Evolutionary conservation across 2,888 invertebrate species (phyloP), one percentile per base, ranked within the genome.

Genomic region (Pterostichus niger): DNA sequence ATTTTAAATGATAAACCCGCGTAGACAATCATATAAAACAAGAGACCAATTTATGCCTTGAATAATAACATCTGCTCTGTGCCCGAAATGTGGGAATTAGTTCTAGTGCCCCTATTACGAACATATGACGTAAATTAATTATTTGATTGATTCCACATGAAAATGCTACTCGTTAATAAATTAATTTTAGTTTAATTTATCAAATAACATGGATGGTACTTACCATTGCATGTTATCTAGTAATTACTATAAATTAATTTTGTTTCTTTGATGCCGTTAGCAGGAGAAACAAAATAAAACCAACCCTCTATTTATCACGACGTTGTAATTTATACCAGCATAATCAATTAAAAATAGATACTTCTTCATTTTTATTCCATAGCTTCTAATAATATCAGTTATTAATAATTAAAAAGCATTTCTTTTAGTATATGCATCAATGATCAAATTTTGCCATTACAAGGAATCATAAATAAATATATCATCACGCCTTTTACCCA

Each of bases 201-300:
- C 11, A 49, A 49, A 49, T 49, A n/a, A 49, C 0, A 11, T 49
- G 10, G 11, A 49, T 11, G 13, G n/a, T 10, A 49, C 13, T 49
- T 49, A 49, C 2, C 13, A n/a, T 49, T 49, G 49, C 49, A n/a
- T 49, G 49, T 49, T n/a, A 10, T 49, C 10, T 49, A 49, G 49
- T 49, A 49, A 49, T 49, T 49, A 49, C 49, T 49, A 49, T 49
- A 49, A 49, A 49, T 49, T 49, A n/a, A 49, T 49, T 49, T 49
- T 49, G 13, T 49, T 49, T 0, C 13, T 9, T 10, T 49, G 10
- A n/a, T 11, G 13, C 11, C 13, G 49, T 11, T 13, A 13, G 5
- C 5, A 49, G 11, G 10, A 49, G 13, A 49, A 49, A 13, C 4
- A 9, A n/a, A 11, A 11, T 49, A 49, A 49, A 49, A 5, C 9